These are phyloP conservation scores for Hyperopisus bebe DNA, from an alignment of 2,113 vertebrate species.

Conservation along the genomic window DNA sequence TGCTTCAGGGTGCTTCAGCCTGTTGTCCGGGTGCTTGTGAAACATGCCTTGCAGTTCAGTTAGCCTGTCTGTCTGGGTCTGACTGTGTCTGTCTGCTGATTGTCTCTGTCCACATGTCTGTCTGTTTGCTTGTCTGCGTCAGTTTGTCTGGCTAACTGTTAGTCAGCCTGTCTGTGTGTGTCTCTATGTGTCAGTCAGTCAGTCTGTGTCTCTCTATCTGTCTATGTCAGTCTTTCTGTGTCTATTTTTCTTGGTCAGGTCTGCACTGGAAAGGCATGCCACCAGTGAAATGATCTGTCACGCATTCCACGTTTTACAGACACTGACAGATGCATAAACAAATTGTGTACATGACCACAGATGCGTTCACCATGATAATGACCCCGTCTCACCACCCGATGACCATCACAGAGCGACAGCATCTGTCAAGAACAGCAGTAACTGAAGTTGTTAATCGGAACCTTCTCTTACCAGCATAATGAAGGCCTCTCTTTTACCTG, in stretches of 20 bases:
- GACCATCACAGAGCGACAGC: neutral
- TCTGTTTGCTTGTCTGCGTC: neutral
- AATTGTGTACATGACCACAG: neutral
- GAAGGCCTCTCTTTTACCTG: slow-evolving; percentile 53
- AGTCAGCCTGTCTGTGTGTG: neutral
- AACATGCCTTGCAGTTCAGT: neutral
- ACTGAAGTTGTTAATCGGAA: neutral
- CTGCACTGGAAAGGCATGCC: neutral
- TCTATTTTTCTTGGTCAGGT: neutral
- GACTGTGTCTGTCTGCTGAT: neutral
- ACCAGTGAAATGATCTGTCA: neutral
- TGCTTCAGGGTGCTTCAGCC: neutral
- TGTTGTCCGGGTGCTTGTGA: neutral
- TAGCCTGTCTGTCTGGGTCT: neutral
- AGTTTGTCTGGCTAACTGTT: too few species aligned
- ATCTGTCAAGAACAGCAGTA: neutral
- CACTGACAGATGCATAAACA: neutral
- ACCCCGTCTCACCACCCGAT: neutral
- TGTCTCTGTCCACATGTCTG: neutral
- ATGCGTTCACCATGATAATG: neutral
- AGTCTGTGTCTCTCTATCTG: neutral
- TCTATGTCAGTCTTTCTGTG: neutral
- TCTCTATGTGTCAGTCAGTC: neutral
- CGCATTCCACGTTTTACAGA: neutral
- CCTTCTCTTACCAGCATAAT: neutral